Evolutionary conservation across 2,888 invertebrate species (phyloP).

Genomic region (Eugnorisma glareosa): DNA sequence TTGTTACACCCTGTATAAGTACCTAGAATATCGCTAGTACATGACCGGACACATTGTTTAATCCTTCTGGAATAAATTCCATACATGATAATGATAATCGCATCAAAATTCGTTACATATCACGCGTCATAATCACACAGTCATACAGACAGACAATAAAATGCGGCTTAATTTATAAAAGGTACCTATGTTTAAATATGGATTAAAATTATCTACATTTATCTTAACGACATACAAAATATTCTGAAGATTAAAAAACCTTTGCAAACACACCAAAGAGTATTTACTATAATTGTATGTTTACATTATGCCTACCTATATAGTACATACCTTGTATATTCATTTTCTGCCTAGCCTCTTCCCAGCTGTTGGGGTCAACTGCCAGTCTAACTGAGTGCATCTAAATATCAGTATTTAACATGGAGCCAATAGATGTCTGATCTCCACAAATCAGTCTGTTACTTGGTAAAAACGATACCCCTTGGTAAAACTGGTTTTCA

Average conservation of each 20-base stretch:
- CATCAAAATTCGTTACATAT: background rate
- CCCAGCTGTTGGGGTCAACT: background rate
- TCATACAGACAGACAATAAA: background rate
- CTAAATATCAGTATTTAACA: background rate
- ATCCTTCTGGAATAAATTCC: background rate
- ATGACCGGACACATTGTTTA: background rate
- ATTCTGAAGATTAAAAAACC: constrained; percentile 1
- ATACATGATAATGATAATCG: background rate
- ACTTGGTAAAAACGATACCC: background rate
- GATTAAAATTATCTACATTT: constrained; percentile 8
- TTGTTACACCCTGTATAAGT: no score
- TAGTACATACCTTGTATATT: background rate
- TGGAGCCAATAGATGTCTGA: background rate
- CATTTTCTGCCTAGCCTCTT: background rate
- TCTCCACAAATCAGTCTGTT: background rate
- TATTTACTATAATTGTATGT: constrained; percentile 17
- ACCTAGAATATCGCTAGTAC: no score
- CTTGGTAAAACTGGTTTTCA: background rate
- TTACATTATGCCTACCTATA: background rate
- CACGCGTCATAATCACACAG: background rate
- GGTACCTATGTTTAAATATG: background rate
- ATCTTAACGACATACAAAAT: background rate
- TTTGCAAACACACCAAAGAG: background rate
- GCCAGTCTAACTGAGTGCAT: background rate
- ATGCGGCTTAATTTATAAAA: background rate